These are phyloP conservation scores for Liolophura sinensis DNA, from an alignment of 1,140 invertebrate species.

Conservation along the genomic window DNA sequence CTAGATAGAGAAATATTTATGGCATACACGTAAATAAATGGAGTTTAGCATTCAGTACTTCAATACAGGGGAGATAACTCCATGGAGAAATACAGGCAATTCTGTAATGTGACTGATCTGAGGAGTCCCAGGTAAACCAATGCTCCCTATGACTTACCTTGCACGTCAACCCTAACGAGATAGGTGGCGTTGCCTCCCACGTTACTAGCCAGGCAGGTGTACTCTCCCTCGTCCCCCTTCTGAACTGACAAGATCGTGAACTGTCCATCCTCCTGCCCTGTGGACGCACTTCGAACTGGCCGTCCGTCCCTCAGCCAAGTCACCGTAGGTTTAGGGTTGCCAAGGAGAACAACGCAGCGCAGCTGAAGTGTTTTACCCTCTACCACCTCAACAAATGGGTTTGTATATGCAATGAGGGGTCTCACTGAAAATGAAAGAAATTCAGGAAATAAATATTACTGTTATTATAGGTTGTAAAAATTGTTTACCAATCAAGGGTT, in stretches of 20 bases:
- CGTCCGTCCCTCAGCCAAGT: constrained; percentile 56
- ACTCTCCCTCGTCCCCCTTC: constrained; percentile 55
- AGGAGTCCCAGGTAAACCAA: background rate
- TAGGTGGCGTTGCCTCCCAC: constrained; percentile 59
- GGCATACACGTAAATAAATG: too few species aligned
- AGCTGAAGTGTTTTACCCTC: constrained; percentile 43
- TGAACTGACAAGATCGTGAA: background rate
- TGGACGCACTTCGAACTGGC: constrained; percentile 23
- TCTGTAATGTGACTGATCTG: too few species aligned
- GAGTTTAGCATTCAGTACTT: too few species aligned
- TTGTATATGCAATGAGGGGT: constrained; percentile 53
- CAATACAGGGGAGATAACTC: too few species aligned
- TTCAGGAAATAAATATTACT: too few species aligned
- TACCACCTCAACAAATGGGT: constrained; percentile 42
- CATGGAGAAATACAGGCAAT: too few species aligned
- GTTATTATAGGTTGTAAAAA: too few species aligned
- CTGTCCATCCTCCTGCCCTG: constrained; percentile 22
- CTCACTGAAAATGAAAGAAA: constrained; percentile 32
- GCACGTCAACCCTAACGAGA: constrained; percentile 53
- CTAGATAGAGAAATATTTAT: too few species aligned
- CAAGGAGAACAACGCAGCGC: constrained; percentile 57
- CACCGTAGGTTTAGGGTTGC: constrained; percentile 59
- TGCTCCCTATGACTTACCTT: constrained; percentile 45
- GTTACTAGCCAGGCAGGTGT: constrained; percentile 59
- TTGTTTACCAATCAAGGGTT: too few species aligned